These are phyloP conservation scores for Drosophila azteca DNA, from an alignment of 1,140 invertebrate species.

Conservation along the genomic window DNA sequence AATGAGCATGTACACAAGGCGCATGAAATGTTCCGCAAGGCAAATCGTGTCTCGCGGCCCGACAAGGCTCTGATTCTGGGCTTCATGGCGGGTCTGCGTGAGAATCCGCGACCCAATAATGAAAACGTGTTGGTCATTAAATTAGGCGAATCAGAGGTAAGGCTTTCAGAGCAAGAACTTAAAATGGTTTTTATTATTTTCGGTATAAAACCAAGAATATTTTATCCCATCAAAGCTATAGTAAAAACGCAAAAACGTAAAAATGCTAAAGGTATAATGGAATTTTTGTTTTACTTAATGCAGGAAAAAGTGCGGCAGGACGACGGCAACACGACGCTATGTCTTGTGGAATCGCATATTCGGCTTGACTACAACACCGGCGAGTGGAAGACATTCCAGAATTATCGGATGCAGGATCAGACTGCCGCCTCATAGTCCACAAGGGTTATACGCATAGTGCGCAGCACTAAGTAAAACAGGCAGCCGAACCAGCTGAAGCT, in stretches of 20 bases:
- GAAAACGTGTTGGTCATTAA: slow-evolving; percentile 83
- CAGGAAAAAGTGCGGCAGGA: slow-evolving; percentile 88
- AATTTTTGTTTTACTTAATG: not conserved
- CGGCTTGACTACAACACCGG: slow-evolving; percentile 95
- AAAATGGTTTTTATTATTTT: no score
- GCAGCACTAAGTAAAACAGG: slow-evolving; percentile 52
- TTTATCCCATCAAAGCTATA: not conserved
- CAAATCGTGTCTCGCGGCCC: slow-evolving; percentile 96
- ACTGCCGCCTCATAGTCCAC: slow-evolving; percentile 73
- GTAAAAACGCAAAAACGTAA: no score
- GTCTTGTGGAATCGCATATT: slow-evolving; percentile 92
- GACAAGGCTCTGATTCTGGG: slow-evolving; percentile 98
- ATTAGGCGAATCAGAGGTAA: slow-evolving; percentile 80
- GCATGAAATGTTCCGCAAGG: slow-evolving; percentile 98
- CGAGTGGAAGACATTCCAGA: slow-evolving; percentile 93
- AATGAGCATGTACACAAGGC: slow-evolving; percentile 98
- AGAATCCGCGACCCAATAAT: slow-evolving; percentile 80
- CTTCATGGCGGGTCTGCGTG: slow-evolving; percentile 95
- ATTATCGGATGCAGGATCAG: slow-evolving; percentile 85
- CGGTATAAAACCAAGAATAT: no score
- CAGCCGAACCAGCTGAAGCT: slow-evolving; percentile 19
- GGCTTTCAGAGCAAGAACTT: no score
- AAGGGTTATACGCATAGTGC: slow-evolving; percentile 75
- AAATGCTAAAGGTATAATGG: not conserved
- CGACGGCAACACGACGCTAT: slow-evolving; percentile 85